Conservation (phyloP, 2,888 invertebrate genomes). For the Acrobasis suavella region DNA sequence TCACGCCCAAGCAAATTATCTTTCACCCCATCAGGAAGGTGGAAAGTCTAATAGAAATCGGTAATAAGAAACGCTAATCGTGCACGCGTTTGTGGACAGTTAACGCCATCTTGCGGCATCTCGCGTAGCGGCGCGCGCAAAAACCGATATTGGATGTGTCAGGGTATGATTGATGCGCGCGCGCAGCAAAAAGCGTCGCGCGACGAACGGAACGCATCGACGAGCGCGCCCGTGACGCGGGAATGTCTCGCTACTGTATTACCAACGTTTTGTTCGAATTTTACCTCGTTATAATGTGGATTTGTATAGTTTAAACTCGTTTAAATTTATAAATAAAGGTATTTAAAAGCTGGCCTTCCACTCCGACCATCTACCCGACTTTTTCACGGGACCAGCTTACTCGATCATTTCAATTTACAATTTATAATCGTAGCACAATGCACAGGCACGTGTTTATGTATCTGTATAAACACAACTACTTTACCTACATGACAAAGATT, state of each 20-base stretch:
- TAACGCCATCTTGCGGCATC: constrained; percentile 60
- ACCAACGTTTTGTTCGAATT: constrained; percentile 20
- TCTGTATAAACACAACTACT: background rate
- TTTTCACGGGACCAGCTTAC: background rate
- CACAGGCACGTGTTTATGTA: background rate
- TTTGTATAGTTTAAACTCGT: constrained; percentile 12
- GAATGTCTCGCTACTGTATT: constrained; percentile 31
- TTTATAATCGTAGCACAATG: background rate
- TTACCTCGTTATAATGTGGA: constrained; percentile 16
- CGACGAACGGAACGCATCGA: constrained; percentile 56
- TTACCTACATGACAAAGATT: background rate
- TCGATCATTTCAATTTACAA: background rate
- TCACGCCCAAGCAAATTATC: constrained; percentile 77
- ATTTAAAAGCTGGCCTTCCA: background rate
- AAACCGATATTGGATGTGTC: constrained; percentile 81
- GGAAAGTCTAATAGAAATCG: constrained; percentile 81
- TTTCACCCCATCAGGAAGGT: constrained; percentile 78
- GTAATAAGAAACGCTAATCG: constrained; percentile 78
- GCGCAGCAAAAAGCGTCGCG: constrained; percentile 66
- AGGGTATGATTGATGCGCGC: constrained; percentile 77
- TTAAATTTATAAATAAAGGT: constrained; percentile 14
- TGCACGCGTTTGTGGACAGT: constrained; percentile 65
- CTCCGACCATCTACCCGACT: too few relatives aligned
- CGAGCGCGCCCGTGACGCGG: constrained; percentile 57
- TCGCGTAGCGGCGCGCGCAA: constrained; percentile 60